Evolutionary conservation across 2,797 vertebrate genomes (phyloP).

Genomic region (Brachyalestes nurse): DNA sequence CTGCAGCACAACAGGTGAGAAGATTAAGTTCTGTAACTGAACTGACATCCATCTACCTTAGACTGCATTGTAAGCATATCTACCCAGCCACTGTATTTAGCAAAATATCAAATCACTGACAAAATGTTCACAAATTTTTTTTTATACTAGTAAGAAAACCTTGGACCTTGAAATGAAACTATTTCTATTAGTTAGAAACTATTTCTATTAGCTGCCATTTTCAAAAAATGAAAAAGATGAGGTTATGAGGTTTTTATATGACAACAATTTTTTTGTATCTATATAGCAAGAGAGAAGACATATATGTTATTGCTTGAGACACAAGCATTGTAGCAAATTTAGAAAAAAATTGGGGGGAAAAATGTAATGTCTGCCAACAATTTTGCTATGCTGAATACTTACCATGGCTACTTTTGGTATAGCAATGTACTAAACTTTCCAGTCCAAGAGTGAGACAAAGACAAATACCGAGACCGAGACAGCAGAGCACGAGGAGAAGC

Average conservation of each 20-base stretch:
- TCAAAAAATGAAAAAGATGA: not conserved
- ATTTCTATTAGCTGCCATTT: not conserved
- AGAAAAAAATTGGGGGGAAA: too few relatives aligned
- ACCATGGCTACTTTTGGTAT: not conserved
- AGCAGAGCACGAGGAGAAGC: constrained; percentile 17
- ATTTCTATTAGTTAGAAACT: too few relatives aligned
- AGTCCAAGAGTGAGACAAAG: not conserved
- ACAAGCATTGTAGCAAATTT: not conserved
- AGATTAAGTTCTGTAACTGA: not conserved
- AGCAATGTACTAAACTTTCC: not conserved
- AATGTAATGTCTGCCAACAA: not conserved
- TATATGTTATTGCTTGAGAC: not conserved
- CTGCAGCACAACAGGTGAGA: not conserved
- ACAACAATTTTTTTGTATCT: not conserved
- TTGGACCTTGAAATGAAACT: too few relatives aligned
- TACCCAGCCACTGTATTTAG: too few relatives aligned
- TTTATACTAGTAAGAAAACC: too few relatives aligned
- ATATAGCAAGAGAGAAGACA: not conserved
- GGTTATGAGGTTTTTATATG: too few relatives aligned
- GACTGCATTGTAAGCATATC: too few relatives aligned
- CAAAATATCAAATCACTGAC: too few relatives aligned
- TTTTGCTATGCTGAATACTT: too few relatives aligned
- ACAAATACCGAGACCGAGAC: not conserved
- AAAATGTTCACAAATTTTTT: too few relatives aligned
- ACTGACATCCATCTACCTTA: not conserved